Evolutionary conservation across 2,113 vertebrate species (phyloP).

Genomic region (Craseonycteris thonglongyai): DNA sequence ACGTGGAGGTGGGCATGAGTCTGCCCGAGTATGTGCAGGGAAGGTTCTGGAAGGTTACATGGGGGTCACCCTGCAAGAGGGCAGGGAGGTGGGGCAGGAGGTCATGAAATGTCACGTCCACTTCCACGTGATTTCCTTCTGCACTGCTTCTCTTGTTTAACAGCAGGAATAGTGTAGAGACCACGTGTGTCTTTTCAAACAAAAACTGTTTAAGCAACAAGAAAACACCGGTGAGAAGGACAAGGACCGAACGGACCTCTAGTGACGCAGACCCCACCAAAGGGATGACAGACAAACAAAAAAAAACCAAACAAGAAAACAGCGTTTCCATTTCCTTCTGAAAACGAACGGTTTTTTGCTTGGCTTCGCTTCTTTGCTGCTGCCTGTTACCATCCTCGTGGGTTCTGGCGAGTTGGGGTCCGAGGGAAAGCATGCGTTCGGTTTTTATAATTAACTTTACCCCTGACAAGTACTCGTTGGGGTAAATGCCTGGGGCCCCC

Average conservation of each 20-base stretch:
- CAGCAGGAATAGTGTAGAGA: not conserved
- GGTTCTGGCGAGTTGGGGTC: not conserved
- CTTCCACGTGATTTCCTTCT: not conserved
- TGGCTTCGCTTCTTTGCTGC: too few relatives aligned
- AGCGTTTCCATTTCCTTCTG: not conserved
- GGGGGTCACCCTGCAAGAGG: not conserved
- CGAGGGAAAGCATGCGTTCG: not conserved
- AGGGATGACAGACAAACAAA: not conserved
- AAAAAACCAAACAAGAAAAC: not conserved
- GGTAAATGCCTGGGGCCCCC: too few relatives aligned
- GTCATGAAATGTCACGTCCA: not conserved
- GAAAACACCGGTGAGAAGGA: not conserved
- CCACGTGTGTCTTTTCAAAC: not conserved
- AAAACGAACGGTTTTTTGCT: not conserved
- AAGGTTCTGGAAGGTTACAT: conserved; percentile 3
- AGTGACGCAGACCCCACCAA: not conserved
- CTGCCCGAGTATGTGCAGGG: too few relatives aligned
- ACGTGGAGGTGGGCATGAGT: not conserved
- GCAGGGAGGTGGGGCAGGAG: not conserved
- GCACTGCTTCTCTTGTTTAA: not conserved
- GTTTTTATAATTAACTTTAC: not conserved
- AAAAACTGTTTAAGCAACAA: not conserved
- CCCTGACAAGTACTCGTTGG: not conserved
- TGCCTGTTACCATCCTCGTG: not conserved
- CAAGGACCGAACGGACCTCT: not conserved